phyloP scores from a whole-genome alignment of 2,888 invertebrate genomes.

The Phyto melanocephala region DNA sequence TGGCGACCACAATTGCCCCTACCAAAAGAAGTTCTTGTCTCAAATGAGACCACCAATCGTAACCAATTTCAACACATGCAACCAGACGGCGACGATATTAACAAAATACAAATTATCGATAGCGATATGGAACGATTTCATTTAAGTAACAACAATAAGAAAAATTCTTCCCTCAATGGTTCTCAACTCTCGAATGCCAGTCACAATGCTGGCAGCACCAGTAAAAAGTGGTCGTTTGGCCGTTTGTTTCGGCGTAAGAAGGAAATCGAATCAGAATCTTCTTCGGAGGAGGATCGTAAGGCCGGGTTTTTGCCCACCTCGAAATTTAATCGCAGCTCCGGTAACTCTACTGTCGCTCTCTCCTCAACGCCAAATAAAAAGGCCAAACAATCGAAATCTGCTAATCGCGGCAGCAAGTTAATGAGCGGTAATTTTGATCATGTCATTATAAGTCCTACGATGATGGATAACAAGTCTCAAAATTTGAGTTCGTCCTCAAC shows the following conservation, averaged over 20 bases:
- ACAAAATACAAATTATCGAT: conserved; percentile 73
- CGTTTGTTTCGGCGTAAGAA: conserved; percentile 88
- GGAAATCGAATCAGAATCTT: conserved; percentile 77
- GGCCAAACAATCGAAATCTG: conserved; percentile 78
- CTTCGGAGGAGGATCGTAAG: conserved; percentile 79
- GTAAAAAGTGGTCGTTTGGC: conserved; percentile 88
- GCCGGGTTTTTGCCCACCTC: conserved; percentile 75
- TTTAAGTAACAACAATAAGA: conserved; percentile 57
- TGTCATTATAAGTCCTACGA: conserved; percentile 80
- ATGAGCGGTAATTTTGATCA: conserved; percentile 83
- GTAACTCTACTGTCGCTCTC: conserved; percentile 3
- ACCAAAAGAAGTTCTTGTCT: conserved; percentile 75
- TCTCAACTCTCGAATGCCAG: conserved; percentile 63
- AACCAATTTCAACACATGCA: conserved; percentile 48
- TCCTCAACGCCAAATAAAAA: conserved; percentile 63
- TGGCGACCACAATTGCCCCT: conserved; percentile 79
- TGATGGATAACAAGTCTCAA: background rate
- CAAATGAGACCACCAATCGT: conserved; percentile 69
- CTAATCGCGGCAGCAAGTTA: conserved; percentile 79
- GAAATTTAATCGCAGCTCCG: conserved; percentile 36
- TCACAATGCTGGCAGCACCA: conserved; percentile 67
- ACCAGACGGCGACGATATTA: conserved; percentile 62
- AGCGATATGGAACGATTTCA: conserved; percentile 68
- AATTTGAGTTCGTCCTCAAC: conserved; percentile 47
- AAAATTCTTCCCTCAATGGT: conserved; percentile 61